A percentile compares a stretch with the other conserved stretches of the same genome.
Conservation (phyloP, 2,113 vertebrate genomes). For the Suricata suricatta region DNA sequence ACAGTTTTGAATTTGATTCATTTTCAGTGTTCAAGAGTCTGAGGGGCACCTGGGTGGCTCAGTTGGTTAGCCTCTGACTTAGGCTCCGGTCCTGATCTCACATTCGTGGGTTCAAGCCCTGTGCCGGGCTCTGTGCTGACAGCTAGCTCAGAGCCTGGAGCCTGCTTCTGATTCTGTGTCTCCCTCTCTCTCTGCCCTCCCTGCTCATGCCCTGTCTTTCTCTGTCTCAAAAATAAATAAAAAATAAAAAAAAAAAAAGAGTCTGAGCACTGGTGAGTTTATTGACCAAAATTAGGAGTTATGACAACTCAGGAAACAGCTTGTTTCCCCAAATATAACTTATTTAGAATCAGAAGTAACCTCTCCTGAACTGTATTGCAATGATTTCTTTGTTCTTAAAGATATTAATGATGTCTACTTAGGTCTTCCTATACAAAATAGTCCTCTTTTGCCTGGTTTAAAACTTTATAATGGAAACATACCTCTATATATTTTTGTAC, state of each 20-base stretch:
- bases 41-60: neutral
- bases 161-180: too few species aligned
- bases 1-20: neutral
- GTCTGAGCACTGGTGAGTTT: neutral
- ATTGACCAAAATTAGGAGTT: neutral
- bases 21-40: neutral
- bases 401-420: neutral
- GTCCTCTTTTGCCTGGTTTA: neutral
- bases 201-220: too few species aligned
- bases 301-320: neutral
- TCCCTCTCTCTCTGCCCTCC: too few species aligned
- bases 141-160: too few species aligned
- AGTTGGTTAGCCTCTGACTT: too few species aligned
- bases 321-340: neutral
- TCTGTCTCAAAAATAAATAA: too few species aligned
- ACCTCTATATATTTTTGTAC: neutral
- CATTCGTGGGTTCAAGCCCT: too few species aligned
- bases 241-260: neutral
- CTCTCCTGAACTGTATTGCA: neutral
- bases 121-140: too few species aligned
- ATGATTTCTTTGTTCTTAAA: constrained; percentile 23
- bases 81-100: too few species aligned
- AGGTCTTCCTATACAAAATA: neutral
- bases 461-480: neutral
- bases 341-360: neutral